Percentiles rank a stretch among this genome's conserved stretches.
These are phyloP conservation scores for Luidia sarsii DNA, from an alignment of 53 echinoderm and acorn worm genomes.

Conservation along the genomic window DNA sequence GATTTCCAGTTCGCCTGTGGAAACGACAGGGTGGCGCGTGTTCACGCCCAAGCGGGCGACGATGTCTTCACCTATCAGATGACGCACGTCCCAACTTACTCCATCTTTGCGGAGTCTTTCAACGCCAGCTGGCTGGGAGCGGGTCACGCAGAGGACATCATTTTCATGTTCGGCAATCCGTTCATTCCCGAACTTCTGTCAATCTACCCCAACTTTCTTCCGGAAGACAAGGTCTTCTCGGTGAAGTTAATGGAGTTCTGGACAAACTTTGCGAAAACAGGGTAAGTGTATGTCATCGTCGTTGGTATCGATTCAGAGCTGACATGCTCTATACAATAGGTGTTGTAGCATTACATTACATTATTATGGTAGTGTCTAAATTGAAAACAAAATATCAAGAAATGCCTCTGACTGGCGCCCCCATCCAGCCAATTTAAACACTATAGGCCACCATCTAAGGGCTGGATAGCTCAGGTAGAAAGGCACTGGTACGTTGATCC, in stretches of 20 bases:
- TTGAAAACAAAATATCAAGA: no score
- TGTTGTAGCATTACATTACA: no score
- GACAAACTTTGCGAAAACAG: slow-evolving; percentile 84
- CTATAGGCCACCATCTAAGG: no score
- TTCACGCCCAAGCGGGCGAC: slow-evolving; percentile 56
- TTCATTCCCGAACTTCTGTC: slow-evolving; percentile 47
- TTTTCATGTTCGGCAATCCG: slow-evolving; percentile 73
- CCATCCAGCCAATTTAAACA: no score
- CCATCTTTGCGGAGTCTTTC: no score
- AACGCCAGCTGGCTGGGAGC: slow-evolving; percentile 73
- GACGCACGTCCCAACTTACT: slow-evolving; percentile 51
- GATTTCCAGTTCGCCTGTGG: slow-evolving; percentile 67
- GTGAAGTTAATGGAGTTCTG: slow-evolving; percentile 79
- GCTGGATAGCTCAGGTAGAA: no score
- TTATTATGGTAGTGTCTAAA: no score
- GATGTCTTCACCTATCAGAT: slow-evolving; percentile 63
- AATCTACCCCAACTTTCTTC: not conserved
- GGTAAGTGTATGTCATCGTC: no score
- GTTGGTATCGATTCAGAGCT: no score
- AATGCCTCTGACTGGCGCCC: no score
- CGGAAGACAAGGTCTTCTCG: slow-evolving; percentile 62
- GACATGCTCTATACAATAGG: no score
- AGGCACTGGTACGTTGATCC: no score
- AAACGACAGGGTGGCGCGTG: slow-evolving; percentile 41
- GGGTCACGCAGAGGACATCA: slow-evolving; percentile 76